A percentile compares a stretch with the other conserved stretches of the same genome.
phyloP scores from a whole-genome alignment of 2,113 vertebrate species.

The Potamarius usumacintae region DNA sequence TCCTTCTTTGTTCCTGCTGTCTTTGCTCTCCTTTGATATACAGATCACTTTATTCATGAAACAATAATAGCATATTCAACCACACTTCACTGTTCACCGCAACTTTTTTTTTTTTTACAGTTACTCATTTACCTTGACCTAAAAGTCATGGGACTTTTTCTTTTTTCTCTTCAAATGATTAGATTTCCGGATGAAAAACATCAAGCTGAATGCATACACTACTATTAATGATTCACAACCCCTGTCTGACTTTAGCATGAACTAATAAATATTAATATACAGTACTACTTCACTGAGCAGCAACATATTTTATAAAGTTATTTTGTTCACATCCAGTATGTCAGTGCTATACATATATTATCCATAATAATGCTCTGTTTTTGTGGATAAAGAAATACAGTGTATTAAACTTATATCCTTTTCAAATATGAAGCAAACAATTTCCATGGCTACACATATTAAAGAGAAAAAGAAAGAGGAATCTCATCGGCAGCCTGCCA shows the following conservation, averaged over 20 bases:
- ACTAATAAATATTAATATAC: constrained; percentile 11
- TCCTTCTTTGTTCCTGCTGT: neutral
- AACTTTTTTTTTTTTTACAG: neutral
- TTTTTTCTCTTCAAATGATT: neutral
- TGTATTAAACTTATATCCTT: neutral
- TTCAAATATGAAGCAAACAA: constrained; percentile 32
- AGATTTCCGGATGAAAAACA: too few relatives aligned
- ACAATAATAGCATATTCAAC: neutral
- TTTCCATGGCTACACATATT: constrained; percentile 63
- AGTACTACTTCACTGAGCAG: neutral
- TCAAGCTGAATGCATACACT: neutral
- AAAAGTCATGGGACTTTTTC: neutral
- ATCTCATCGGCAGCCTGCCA: constrained; percentile 41
- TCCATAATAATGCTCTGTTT: neutral
- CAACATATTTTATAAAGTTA: neutral
- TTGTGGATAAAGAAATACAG: neutral
- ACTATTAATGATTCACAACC: constrained; percentile 10
- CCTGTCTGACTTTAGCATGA: neutral
- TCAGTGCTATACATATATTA: neutral
- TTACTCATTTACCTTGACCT: neutral
- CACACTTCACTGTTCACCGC: neutral
- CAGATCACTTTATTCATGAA: constrained; percentile 17
- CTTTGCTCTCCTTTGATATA: neutral
- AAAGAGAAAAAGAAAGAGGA: constrained; percentile 28
- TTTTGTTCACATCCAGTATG: neutral